phyloP scores from a whole-genome alignment of 2,797 vertebrate species.

The Microcaecilia unicolor region DNA sequence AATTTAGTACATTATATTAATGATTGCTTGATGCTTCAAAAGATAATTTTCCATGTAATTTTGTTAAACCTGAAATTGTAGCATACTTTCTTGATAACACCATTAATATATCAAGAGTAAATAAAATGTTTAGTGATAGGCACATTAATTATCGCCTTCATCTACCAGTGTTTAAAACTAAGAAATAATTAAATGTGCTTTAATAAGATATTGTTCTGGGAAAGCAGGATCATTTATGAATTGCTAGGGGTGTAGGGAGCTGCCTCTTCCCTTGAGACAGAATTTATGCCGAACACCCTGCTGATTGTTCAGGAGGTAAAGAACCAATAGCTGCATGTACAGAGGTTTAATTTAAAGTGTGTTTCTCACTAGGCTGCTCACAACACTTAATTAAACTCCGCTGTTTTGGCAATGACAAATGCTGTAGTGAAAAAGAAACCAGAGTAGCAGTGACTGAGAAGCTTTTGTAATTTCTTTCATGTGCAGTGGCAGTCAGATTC shows the following conservation, averaged over 20 bases:
- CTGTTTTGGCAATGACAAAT: constrained; percentile 99
- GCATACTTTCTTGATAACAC: constrained; percentile 55
- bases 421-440: constrained; percentile 80
- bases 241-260: constrained; percentile 70
- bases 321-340: constrained; percentile 92
- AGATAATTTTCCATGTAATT: constrained; percentile 75
- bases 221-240: constrained; percentile 78
- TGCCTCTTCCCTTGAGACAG: constrained; percentile 73
- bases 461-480: constrained; percentile 88
- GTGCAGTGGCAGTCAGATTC: constrained; percentile 76
- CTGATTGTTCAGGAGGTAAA: constrained; percentile 93
- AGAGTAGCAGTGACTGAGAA: constrained; percentile 78
- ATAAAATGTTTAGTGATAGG: constrained; percentile 80
- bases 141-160: constrained; percentile 86
- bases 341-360: constrained; percentile 98
- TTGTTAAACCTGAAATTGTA: constrained; percentile 56
- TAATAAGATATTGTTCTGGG: constrained; percentile 73
- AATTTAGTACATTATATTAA: constrained; percentile 61
- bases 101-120: constrained; percentile 77
- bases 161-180: constrained; percentile 71
- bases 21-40: constrained; percentile 54
- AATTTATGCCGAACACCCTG: constrained; percentile 85
- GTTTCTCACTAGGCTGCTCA: constrained; percentile 99
- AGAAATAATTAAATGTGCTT: constrained; percentile 81
- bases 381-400: constrained; percentile 99